These are phyloP conservation scores for Cremastinae sp. DNA, from an alignment of 2,888 invertebrate species.

Conservation along the genomic window DNA sequence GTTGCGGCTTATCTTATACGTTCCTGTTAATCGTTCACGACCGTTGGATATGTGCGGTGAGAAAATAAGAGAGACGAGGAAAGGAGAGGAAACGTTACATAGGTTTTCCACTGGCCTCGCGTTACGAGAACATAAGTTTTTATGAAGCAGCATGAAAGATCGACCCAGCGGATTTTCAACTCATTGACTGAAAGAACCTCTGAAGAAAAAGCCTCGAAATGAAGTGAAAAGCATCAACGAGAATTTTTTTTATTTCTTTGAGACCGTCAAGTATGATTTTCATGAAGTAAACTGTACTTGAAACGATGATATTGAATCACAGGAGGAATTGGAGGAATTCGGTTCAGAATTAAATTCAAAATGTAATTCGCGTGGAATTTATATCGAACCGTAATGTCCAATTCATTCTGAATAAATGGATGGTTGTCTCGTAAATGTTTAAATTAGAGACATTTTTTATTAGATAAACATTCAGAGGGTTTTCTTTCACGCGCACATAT, in stretches of 20 bases:
- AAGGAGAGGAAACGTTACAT: neutral
- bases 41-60: slow-evolving; percentile 1
- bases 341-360: no score
- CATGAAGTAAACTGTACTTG: no score
- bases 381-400: no score
- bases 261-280: no score
- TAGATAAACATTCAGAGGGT: no score
- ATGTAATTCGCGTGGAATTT: no score
- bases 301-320: no score
- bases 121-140: slow-evolving; percentile 9
- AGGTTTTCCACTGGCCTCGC: slow-evolving; percentile 5
- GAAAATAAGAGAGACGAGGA: slow-evolving; percentile 17
- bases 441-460: no score
- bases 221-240: neutral
- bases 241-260: no score
- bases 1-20: slow-evolving; percentile 49
- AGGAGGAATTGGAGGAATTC: no score
- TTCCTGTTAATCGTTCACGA: slow-evolving; percentile 51
- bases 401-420: no score
- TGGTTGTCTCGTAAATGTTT: no score
- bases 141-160: slow-evolving; percentile 33
- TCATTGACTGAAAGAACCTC: slow-evolving; percentile 3
- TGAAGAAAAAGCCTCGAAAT: neutral
- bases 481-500: neutral
- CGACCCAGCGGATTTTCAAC: slow-evolving; percentile 22